Evolutionary conservation across 2,888 invertebrate species (phyloP).

Genomic region (Lithosia quadra): DNA sequence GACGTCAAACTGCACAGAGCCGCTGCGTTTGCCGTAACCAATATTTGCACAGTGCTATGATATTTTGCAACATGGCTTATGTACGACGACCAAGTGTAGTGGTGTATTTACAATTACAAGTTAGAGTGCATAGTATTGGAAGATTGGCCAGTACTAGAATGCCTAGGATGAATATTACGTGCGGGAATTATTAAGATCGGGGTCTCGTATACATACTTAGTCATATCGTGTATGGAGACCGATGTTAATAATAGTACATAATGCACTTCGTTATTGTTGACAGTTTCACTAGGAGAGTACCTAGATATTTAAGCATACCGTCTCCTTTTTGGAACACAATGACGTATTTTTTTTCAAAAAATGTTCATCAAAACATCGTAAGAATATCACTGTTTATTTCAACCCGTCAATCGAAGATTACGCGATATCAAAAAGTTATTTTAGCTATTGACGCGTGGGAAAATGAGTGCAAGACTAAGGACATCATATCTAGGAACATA

Average conservation of each 20-base stretch:
- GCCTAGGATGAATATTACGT: conserved; percentile 30
- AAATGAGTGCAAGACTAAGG: conserved; percentile 17
- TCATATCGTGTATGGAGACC: conserved; percentile 48
- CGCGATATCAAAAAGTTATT: conserved; percentile 1
- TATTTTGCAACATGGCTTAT: conserved; percentile 20
- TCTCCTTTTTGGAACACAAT: conserved; percentile 51
- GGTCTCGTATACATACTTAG: conserved; percentile 35
- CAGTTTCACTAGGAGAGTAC: conserved; percentile 52
- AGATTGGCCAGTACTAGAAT: conserved; percentile 57
- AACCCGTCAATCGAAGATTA: neutral
- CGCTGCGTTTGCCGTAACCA: conserved; percentile 25
- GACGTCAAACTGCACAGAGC: conserved; percentile 33
- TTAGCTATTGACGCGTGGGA: neutral
- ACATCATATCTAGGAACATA: conserved; percentile 25
- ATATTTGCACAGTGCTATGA: conserved; percentile 21
- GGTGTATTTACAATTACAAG: conserved; percentile 22
- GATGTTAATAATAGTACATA: conserved; percentile 46
- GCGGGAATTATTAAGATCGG: conserved; percentile 39
- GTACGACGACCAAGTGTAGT: conserved; percentile 40
- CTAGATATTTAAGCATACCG: conserved; percentile 46
- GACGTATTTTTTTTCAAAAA: neutral
- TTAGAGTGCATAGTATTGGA: conserved; percentile 46
- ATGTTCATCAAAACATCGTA: conserved; percentile 3
- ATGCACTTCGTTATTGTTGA: conserved; percentile 61
- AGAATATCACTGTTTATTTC: neutral